These are phyloP conservation scores for Trachelus troglodyta DNA, from an alignment of 2,888 invertebrate genomes.

Conservation along the genomic window DNA sequence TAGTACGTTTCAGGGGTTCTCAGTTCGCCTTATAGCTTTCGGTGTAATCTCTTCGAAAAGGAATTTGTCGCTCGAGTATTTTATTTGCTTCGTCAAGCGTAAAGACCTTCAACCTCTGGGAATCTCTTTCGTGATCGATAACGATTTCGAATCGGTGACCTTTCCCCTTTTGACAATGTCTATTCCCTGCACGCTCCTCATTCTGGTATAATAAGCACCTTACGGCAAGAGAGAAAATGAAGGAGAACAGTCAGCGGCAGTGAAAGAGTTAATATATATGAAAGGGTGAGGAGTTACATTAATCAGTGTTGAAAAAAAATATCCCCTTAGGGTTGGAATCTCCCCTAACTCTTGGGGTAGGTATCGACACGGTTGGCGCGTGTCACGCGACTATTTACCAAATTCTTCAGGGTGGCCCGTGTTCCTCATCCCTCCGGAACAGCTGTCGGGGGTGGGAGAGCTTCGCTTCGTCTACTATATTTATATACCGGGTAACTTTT, in stretches of 20 bases:
- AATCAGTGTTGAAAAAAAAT: not conserved
- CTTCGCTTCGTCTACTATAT: not conserved
- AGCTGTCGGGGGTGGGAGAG: not conserved
- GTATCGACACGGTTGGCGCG: not conserved
- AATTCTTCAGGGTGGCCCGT: conserved; percentile 9
- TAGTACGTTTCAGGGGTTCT: not conserved
- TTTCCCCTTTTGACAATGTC: not conserved
- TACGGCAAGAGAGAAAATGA: too few species aligned
- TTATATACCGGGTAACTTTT: not conserved
- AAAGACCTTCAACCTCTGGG: not conserved
- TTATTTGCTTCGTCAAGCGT: not conserved
- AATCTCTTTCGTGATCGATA: not conserved
- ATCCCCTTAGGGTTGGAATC: not conserved
- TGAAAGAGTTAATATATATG: not conserved
- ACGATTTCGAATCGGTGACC: not conserved
- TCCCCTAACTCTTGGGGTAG: not conserved
- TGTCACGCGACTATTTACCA: conserved; percentile 5
- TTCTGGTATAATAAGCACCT: not conserved
- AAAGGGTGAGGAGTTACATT: not conserved
- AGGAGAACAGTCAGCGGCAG: not conserved
- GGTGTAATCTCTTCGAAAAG: not conserved
- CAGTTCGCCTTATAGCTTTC: not conserved
- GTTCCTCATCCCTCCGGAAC: not conserved
- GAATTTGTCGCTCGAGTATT: not conserved
- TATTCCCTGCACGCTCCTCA: not conserved